Evolutionary conservation across 2,888 invertebrate species (phyloP).

Genomic region (Oligia strigilis): DNA sequence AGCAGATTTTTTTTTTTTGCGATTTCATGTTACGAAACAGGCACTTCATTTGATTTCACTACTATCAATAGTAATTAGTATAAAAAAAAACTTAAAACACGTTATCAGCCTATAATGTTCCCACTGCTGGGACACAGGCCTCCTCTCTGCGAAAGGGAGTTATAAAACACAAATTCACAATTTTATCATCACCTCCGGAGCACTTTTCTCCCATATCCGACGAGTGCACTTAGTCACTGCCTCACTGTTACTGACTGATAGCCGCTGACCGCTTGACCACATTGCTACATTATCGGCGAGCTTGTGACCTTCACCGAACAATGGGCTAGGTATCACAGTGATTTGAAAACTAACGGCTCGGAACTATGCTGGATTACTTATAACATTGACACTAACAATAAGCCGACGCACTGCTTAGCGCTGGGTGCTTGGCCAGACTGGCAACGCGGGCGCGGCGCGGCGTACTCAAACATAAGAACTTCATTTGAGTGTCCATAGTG

Average conservation of each 20-base stretch:
- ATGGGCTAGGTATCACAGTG: constrained; percentile 48
- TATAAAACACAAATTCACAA: constrained; percentile 26
- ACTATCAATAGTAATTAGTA: neutral
- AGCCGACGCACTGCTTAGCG: neutral
- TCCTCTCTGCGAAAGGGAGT: neutral
- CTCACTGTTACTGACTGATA: constrained; percentile 52
- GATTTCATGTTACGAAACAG: no score
- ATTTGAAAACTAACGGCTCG: constrained; percentile 46
- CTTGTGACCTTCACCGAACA: constrained; percentile 49
- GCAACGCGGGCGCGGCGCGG: no score
- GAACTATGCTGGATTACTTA: constrained; percentile 33
- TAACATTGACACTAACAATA: neutral
- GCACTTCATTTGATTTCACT: neutral
- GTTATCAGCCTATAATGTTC: neutral
- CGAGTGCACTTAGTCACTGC: constrained; percentile 49
- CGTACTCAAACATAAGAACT: no score
- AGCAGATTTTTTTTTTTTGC: no score
- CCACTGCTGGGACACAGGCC: neutral
- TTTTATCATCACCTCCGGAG: constrained; percentile 30
- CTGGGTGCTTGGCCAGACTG: no score
- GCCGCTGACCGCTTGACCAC: constrained; percentile 14
- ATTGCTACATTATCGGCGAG: constrained; percentile 46
- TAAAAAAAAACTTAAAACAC: neutral
- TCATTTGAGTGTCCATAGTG: no score
- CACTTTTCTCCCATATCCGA: constrained; percentile 61